Conservation (phyloP, 2,888 invertebrate species). For the Pollenia angustigena region DNA sequence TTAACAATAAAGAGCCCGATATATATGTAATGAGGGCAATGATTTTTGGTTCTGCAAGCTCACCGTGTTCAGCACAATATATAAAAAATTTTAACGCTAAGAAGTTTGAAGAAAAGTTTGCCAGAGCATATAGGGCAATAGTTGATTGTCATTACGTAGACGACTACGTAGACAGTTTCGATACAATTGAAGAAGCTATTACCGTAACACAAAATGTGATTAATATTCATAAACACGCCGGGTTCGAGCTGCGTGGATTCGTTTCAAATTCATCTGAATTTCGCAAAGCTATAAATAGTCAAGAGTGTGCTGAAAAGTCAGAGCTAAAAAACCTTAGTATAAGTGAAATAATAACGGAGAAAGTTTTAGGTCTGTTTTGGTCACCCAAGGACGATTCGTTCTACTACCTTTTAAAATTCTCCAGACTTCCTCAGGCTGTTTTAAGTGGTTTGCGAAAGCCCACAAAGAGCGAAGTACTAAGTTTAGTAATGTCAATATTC, state of each 20-base stretch:
- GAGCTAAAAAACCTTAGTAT: background rate
- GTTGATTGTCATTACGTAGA: background rate
- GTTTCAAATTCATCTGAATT: slow-evolving; percentile 9
- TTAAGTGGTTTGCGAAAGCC: background rate
- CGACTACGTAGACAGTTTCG: background rate
- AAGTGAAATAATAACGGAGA: background rate
- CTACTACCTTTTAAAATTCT: slow-evolving; percentile 1
- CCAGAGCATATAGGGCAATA: background rate
- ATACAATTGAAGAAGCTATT: slow-evolving; percentile 4
- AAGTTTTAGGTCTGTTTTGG: background rate
- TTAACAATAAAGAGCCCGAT: background rate
- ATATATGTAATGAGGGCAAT: slow-evolving; percentile 56
- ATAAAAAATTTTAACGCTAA: slow-evolving; percentile 1
- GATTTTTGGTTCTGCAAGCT: slow-evolving; percentile 61
- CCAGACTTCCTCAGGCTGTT: background rate
- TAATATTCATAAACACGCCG: slow-evolving; percentile 10
- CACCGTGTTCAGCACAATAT: slow-evolving; percentile 14
- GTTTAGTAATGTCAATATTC: background rate
- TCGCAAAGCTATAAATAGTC: background rate
- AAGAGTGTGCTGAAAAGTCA: background rate
- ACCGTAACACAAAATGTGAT: slow-evolving; percentile 5
- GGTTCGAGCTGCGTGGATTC: slow-evolving; percentile 15
- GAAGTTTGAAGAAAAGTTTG: background rate
- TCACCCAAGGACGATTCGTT: background rate
- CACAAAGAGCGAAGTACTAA: background rate